Conservation (phyloP, 2,888 invertebrate genomes). For the Germaria angustata region DNA sequence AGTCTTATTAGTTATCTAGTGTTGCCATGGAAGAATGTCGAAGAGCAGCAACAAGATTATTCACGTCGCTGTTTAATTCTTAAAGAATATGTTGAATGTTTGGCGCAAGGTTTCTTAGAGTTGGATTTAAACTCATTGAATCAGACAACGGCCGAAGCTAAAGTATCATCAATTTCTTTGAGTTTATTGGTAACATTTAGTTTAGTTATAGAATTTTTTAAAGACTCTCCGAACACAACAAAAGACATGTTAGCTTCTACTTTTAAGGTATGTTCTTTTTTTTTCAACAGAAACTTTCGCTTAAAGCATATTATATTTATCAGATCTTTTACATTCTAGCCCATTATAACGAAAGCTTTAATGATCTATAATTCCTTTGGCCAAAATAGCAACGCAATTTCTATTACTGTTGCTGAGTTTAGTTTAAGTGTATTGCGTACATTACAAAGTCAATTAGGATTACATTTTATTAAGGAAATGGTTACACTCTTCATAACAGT, state of each 20-base stretch:
- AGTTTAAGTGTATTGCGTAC: constrained; percentile 78
- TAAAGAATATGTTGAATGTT: constrained; percentile 76
- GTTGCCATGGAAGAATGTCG: constrained; percentile 77
- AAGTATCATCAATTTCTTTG: constrained; percentile 75
- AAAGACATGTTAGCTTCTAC: constrained; percentile 79
- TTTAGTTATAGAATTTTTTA: constrained; percentile 77
- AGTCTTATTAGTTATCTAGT: constrained; percentile 79
- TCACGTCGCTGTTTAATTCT: constrained; percentile 74
- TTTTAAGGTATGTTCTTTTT: constrained; percentile 73
- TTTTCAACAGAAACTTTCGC: not conserved
- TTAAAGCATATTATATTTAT: not conserved
- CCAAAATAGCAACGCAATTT: constrained; percentile 75
- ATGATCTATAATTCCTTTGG: constrained; percentile 78
- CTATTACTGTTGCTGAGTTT: constrained; percentile 77
- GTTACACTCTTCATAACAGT: constrained; percentile 78
- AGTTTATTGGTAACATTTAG: constrained; percentile 76
- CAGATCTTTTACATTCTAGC: constrained; percentile 68
- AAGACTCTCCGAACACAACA: constrained; percentile 76
- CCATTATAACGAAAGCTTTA: constrained; percentile 78
- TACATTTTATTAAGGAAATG: constrained; percentile 78
- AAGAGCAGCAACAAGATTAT: constrained; percentile 77
- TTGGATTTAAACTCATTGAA: constrained; percentile 72
- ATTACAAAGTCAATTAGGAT: constrained; percentile 78
- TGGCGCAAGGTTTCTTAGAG: constrained; percentile 76
- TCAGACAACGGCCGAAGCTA: constrained; percentile 73